phyloP scores from a whole-genome alignment of 2,797 vertebrate genomes.

The Cuniculus paca region DNA sequence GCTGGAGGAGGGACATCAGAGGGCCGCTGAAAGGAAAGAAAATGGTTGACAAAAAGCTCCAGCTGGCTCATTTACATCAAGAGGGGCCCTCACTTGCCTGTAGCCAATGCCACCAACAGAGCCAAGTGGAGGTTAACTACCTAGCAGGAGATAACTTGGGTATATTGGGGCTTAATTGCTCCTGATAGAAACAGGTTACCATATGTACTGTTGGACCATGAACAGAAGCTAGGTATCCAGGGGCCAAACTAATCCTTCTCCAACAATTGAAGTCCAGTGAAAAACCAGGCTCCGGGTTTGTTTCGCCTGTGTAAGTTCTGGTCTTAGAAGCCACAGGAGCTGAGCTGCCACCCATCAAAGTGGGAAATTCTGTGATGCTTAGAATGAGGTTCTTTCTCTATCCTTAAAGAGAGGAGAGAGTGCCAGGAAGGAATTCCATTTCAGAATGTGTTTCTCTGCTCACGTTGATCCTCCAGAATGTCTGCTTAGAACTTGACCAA shows the following conservation, averaged over 20 bases:
- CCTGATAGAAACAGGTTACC: constrained; percentile 62
- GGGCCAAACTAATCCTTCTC: constrained; percentile 46
- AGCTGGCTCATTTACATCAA: constrained; percentile 35
- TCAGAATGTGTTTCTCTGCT: constrained; percentile 14
- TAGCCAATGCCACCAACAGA: constrained; percentile 49
- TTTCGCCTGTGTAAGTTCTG: background rate
- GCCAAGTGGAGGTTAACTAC: constrained; percentile 77
- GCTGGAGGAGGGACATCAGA: background rate
- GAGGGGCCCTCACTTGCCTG: constrained; percentile 42
- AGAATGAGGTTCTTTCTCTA: constrained; percentile 29
- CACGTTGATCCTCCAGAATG: background rate
- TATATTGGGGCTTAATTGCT: constrained; percentile 58
- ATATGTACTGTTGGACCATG: constrained; percentile 37
- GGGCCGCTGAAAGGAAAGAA: constrained; percentile 1
- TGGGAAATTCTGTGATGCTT: background rate
- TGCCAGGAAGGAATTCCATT: background rate
- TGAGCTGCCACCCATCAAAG: background rate
- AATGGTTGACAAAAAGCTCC: constrained; percentile 40
- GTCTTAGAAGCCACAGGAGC: background rate
- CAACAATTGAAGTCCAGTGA: background rate
- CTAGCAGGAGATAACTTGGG: constrained; percentile 65
- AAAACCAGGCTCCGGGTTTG: background rate
- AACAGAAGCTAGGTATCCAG: constrained; percentile 53
- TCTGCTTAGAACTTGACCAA: constrained; percentile 22
- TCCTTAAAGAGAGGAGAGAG: background rate